phyloP scores from a whole-genome alignment of 37 sponge, comb jelly and placozoan genomes.

The Agelas oroides region DNA sequence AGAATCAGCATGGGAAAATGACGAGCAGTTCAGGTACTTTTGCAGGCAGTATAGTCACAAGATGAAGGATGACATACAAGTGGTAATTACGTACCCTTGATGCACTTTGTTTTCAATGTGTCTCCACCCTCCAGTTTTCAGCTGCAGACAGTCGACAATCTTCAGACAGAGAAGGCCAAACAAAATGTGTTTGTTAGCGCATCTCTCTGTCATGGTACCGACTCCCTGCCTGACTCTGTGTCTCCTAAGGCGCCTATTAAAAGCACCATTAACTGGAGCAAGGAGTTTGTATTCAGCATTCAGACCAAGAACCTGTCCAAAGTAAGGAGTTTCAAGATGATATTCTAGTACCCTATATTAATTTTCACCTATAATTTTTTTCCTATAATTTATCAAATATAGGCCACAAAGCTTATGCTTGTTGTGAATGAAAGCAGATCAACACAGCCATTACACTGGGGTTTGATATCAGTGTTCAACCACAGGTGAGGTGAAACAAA shows the following conservation, averaged over 20 bases:
- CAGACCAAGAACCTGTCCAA: conserved; percentile 55
- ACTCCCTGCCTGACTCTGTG: conserved; percentile 11
- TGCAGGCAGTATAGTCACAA: too few species aligned
- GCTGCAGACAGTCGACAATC: too few species aligned
- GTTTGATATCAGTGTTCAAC: conserved; percentile 47
- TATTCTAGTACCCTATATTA: too few species aligned
- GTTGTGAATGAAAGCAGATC: neutral
- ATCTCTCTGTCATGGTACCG: conserved; percentile 59
- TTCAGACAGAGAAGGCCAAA: neutral
- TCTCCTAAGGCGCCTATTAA: neutral
- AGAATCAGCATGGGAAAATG: conserved; percentile 28
- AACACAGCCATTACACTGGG: conserved; percentile 54
- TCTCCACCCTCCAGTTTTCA: too few species aligned
- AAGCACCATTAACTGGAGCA: conserved; percentile 32
- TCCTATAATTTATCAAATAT: too few species aligned
- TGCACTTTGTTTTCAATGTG: too few species aligned
- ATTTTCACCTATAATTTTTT: too few species aligned
- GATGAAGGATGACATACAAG: too few species aligned
- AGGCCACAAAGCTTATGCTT: conserved; percentile 58
- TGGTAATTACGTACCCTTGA: too few species aligned
- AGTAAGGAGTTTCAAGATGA: too few species aligned
- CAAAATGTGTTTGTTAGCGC: conserved; percentile 34
- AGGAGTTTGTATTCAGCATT: conserved; percentile 36
- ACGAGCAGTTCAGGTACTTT: conserved; percentile 33
- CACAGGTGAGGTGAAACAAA: conserved; percentile 51